phyloP scores from a whole-genome alignment of 1,140 invertebrate species.

The Spodoptera litura region DNA sequence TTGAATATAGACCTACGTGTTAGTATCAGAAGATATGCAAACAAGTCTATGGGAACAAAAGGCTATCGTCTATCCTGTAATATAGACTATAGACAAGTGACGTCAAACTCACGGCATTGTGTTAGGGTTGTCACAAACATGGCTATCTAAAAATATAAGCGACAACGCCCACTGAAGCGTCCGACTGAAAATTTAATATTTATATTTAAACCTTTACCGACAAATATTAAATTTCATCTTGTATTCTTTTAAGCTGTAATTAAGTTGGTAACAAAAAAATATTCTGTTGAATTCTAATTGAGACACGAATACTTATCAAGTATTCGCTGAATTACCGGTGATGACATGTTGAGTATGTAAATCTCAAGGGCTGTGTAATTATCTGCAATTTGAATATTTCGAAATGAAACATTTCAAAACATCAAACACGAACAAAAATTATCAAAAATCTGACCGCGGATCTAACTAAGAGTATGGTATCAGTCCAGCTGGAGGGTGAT shows the following conservation, averaged over 20 bases:
- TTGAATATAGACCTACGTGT: too few species aligned
- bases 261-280: neutral
- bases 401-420: too few species aligned
- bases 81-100: neutral
- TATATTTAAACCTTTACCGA: conserved; percentile 10
- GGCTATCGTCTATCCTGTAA: neutral
- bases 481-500: too few species aligned
- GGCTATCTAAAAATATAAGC: conserved; percentile 24
- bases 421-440: too few species aligned
- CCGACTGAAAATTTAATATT: conserved; percentile 36
- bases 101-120: conserved; percentile 21
- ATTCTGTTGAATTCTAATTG: too few species aligned
- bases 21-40: conserved; percentile 3
- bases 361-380: too few species aligned
- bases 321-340: neutral
- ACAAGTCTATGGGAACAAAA: conserved; percentile 11
- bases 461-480: too few species aligned
- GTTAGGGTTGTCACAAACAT: conserved; percentile 25
- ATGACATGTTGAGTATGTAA: too few species aligned
- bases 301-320: neutral
- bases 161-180: conserved; percentile 9
- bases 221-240: conserved; percentile 15
- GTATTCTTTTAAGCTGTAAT: neutral
- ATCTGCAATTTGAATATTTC: too few species aligned
- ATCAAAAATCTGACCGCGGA: too few species aligned